Evolutionary conservation across 1,140 invertebrate species (phyloP).

Genomic region (Pseudomyrmex pallidus): DNA sequence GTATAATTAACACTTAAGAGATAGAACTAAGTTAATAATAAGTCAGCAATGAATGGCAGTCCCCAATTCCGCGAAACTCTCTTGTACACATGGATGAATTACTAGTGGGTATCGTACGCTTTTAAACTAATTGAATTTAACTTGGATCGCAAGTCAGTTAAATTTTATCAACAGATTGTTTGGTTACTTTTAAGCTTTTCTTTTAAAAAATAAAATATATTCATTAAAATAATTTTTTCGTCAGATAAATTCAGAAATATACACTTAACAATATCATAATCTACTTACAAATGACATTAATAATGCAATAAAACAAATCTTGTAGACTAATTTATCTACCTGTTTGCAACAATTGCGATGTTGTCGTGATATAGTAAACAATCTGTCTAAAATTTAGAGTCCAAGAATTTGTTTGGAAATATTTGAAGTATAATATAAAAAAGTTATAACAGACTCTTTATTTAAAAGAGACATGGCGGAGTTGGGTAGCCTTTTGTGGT

Average conservation of each 20-base stretch:
- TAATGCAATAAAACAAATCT: not conserved
- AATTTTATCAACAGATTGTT: conserved; percentile 14
- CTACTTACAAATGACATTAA: not conserved
- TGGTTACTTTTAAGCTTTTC: conserved; percentile 21
- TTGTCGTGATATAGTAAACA: too few species aligned
- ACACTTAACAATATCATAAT: not conserved
- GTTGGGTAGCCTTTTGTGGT: conserved; percentile 68
- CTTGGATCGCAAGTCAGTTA: not conserved
- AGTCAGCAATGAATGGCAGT: conserved; percentile 69
- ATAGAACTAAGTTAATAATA: conserved; percentile 72
- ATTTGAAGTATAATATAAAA: not conserved
- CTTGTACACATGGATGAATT: conserved; percentile 18
- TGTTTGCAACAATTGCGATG: too few species aligned
- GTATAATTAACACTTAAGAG: conserved; percentile 67
- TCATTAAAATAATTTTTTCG: not conserved
- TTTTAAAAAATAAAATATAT: not conserved
- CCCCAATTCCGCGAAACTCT: conserved; percentile 66
- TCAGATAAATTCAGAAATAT: not conserved
- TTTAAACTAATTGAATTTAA: too few species aligned
- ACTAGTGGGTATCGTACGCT: not conserved
- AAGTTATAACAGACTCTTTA: not conserved
- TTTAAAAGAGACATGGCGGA: conserved; percentile 55
- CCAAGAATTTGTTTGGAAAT: conserved; percentile 17
- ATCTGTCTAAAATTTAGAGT: too few species aligned
- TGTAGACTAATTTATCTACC: too few species aligned